phyloP scores from a whole-genome alignment of 2,113 vertebrate genomes.

The Rafetus swinhoei region DNA sequence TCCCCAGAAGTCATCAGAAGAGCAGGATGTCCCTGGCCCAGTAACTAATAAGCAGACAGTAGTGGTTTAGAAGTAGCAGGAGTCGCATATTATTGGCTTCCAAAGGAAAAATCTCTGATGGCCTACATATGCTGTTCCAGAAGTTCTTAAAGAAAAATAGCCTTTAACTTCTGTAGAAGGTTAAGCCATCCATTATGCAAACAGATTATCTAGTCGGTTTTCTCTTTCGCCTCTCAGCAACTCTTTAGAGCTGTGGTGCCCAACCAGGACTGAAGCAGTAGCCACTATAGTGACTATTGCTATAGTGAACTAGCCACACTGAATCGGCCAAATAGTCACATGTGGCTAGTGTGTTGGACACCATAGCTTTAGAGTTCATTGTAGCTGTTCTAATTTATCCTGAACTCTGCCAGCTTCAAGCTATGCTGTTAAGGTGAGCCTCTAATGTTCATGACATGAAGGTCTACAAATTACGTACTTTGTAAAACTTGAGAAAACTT shows the following conservation, averaged over 20 bases:
- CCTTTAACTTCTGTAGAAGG: not conserved
- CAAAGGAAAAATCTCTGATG: not conserved
- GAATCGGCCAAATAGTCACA: too few species aligned
- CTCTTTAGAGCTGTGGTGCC: not conserved
- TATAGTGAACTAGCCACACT: too few species aligned
- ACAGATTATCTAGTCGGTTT: not conserved
- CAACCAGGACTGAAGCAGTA: too few species aligned
- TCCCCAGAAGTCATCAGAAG: not conserved
- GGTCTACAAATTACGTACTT: not conserved
- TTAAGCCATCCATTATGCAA: not conserved
- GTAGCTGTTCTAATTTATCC: not conserved
- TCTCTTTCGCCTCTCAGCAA: not conserved
- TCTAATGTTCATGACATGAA: not conserved
- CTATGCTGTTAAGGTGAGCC: not conserved
- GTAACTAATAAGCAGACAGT: not conserved
- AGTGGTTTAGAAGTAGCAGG: not conserved
- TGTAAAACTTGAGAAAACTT: not conserved
- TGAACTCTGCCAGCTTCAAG: not conserved
- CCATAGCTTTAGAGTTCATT: not conserved
- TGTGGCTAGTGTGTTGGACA: too few species aligned
- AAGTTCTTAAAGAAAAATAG: not conserved
- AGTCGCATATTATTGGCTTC: not conserved
- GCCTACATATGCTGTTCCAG: not conserved
- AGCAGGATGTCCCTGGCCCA: not conserved
- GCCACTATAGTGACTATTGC: too few species aligned